A percentile compares a stretch with the other conserved stretches of the same genome.
phyloP scores from a whole-genome alignment of 1,140 invertebrate species.

The Cephus cinctus region DNA sequence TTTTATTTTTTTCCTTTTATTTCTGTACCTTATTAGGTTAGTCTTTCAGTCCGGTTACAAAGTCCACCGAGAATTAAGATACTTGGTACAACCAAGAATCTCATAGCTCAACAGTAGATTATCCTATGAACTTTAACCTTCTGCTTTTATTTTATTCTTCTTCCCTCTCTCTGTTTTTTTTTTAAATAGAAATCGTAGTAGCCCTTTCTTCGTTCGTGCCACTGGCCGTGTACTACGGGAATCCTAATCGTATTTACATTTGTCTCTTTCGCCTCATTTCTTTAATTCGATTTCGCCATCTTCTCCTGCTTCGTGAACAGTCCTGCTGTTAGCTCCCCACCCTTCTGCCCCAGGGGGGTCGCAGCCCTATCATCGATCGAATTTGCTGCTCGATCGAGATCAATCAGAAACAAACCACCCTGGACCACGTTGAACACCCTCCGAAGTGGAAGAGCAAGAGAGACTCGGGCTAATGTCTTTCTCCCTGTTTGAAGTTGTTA shows the following conservation, averaged over 20 bases:
- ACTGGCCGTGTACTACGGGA: conserved; percentile 12
- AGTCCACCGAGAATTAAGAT: too few relatives aligned
- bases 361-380: conserved; percentile 2
- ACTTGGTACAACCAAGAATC: too few relatives aligned
- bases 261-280: conserved; percentile 20
- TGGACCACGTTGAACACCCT: background rate
- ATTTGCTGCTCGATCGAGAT: conserved; percentile 5
- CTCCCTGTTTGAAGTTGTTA: too few relatives aligned
- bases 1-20: too few relatives aligned
- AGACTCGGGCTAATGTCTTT: background rate
- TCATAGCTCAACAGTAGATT: too few relatives aligned
- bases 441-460: background rate
- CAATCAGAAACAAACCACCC: conserved; percentile 4
- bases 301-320: conserved; percentile 8
- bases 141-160: too few relatives aligned
- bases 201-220: too few relatives aligned
- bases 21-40: too few relatives aligned
- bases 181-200: too few relatives aligned
- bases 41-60: too few relatives aligned
- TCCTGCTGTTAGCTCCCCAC: background rate
- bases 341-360: background rate
- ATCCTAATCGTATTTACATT: conserved; percentile 25
- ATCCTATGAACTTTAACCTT: too few relatives aligned
- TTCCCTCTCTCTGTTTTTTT: too few relatives aligned
- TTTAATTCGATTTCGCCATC: conserved; percentile 19